Conservation (phyloP, 35 echinoderm and acorn worm species). For the Chiridota heheva region DNA sequence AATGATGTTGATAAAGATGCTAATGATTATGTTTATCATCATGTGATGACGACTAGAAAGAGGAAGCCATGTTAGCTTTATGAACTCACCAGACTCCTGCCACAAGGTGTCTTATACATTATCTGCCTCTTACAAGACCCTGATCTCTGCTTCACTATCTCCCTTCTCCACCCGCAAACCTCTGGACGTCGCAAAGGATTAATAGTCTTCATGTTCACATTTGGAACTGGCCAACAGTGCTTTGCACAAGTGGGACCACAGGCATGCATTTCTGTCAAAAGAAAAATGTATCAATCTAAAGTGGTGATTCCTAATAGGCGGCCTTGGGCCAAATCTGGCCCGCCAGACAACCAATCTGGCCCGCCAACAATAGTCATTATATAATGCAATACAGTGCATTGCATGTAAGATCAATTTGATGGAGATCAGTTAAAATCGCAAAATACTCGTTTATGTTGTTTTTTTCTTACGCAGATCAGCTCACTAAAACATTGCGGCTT, state of each 20-base stretch:
- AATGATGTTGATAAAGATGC: neutral
- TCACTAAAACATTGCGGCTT: too few relatives aligned
- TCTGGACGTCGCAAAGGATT: slow-evolving; percentile 74
- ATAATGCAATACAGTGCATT: too few relatives aligned
- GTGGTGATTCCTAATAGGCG: too few relatives aligned
- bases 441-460: too few relatives aligned
- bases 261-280: slow-evolving; percentile 39
- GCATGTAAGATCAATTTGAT: too few relatives aligned
- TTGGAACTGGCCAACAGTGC: slow-evolving; percentile 20
- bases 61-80: neutral
- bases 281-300: too few relatives aligned
- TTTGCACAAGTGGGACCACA: slow-evolving; percentile 55
- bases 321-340: too few relatives aligned
- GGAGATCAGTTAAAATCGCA: too few relatives aligned
- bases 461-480: too few relatives aligned
- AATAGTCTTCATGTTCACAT: slow-evolving; percentile 24
- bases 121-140: slow-evolving; percentile 53
- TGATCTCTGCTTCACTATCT: slow-evolving; percentile 53
- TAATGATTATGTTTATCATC: neutral
- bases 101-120: slow-evolving; percentile 80
- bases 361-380: too few relatives aligned
- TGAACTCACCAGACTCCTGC: slow-evolving; percentile 59
- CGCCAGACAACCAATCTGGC: too few relatives aligned
- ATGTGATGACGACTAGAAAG: neutral
- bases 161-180: slow-evolving; percentile 67